Evolutionary conservation across 2,113 vertebrate genomes (phyloP).

Genomic region (Axis porcinus): DNA sequence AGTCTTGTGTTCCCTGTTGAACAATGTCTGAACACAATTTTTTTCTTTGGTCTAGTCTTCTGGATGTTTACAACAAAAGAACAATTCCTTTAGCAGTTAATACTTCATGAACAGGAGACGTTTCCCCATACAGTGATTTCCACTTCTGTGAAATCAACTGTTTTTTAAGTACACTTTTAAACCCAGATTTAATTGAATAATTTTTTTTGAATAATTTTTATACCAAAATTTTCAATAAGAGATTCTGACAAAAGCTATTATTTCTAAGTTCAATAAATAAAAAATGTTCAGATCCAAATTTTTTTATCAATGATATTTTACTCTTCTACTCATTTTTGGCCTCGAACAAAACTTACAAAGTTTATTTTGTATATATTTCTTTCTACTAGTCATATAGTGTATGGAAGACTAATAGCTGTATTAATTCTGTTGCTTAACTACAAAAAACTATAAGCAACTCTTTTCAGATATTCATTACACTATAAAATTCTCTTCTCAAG

Average conservation of each 20-base stretch:
- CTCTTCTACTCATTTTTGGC: background rate
- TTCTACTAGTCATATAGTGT: background rate
- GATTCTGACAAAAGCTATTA: background rate
- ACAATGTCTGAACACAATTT: background rate
- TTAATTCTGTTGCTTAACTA: background rate
- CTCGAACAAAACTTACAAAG: background rate
- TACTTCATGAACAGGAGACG: background rate
- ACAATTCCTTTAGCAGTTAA: background rate
- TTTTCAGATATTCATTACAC: background rate
- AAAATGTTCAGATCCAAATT: background rate
- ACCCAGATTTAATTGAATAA: background rate
- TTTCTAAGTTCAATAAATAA: background rate
- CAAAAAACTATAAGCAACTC: background rate
- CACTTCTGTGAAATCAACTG: background rate
- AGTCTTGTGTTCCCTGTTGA: background rate
- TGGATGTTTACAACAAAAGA: background rate
- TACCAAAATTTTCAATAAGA: background rate
- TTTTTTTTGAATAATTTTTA: background rate
- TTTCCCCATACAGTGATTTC: background rate
- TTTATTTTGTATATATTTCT: background rate
- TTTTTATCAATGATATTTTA: background rate
- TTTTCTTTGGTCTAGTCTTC: background rate
- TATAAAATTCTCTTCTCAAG: background rate
- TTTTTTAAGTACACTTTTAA: background rate
- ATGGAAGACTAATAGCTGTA: background rate